Percentiles rank a stretch among this genome's conserved stretches.
These are phyloP conservation scores for Scartelaos histophorus DNA, from an alignment of 2,113 vertebrate genomes.

Conservation along the genomic window DNA sequence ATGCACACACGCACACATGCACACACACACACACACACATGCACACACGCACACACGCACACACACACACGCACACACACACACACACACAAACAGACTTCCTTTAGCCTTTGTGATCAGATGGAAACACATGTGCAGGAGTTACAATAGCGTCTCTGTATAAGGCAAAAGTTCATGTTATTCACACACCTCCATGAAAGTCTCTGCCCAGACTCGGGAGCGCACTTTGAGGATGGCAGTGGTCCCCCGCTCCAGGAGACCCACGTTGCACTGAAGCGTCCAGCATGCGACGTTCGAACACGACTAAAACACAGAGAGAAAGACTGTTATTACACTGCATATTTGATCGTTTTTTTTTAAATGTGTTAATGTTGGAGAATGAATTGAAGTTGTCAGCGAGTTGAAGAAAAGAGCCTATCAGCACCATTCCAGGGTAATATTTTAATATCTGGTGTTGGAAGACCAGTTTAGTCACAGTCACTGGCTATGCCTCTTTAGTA, in stretches of 20 bases:
- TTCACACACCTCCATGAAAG: constrained; percentile 80
- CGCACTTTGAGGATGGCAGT: constrained; percentile 83
- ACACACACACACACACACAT: not conserved
- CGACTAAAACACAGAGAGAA: constrained; percentile 69
- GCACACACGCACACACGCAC: no score
- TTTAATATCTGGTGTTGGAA: no score
- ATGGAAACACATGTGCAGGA: constrained; percentile 15
- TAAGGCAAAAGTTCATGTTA: not conserved
- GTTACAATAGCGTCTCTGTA: constrained; percentile 13
- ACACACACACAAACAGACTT: not conserved
- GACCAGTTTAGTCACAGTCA: no score
- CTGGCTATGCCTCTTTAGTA: no score
- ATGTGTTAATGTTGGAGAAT: no score
- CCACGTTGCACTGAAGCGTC: constrained; percentile 80
- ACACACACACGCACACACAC: no score
- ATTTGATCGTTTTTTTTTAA: no score
- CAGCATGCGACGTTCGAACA: constrained; percentile 85
- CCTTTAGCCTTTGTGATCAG: constrained; percentile 25
- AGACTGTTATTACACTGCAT: not conserved
- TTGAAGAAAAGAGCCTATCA: no score
- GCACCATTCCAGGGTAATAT: no score
- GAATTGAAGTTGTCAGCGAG: no score
- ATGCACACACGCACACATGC: no score
- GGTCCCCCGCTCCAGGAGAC: constrained; percentile 80
- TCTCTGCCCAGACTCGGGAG: constrained; percentile 86